Conservation (phyloP, 2,888 invertebrate genomes). For the Tachystola acroxantha region DNA sequence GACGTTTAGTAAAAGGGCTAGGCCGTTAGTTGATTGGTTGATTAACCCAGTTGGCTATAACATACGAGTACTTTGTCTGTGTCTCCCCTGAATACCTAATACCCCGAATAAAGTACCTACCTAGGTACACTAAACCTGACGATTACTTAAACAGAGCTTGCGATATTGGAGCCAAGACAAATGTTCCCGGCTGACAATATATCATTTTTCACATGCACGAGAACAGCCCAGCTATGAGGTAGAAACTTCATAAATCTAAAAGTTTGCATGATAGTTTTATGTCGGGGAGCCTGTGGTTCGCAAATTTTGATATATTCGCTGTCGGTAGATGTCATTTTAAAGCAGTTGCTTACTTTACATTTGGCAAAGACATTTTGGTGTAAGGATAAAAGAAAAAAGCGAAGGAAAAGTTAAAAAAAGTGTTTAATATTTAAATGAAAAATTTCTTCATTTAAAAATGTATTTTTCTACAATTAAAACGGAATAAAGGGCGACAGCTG, state of each 20-base stretch:
- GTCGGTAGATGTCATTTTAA: constrained; percentile 1
- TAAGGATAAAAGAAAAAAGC: background rate
- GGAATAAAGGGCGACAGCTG: background rate
- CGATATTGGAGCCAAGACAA: constrained; percentile 31
- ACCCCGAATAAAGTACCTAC: no score
- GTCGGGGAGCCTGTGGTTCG: constrained; percentile 37
- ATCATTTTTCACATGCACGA: constrained; percentile 41
- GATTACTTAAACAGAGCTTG: background rate
- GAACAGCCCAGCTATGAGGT: constrained; percentile 27
- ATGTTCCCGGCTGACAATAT: constrained; percentile 37
- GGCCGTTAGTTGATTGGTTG: no score
- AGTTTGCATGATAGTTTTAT: constrained; percentile 50
- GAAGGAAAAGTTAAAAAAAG: background rate
- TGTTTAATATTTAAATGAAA: background rate
- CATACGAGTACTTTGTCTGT: no score
- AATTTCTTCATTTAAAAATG: background rate
- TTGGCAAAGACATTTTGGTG: constrained; percentile 1
- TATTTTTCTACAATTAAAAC: constrained; percentile 1
- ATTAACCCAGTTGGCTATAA: no score
- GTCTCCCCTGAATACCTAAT: no score
- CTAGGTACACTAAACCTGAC: background rate
- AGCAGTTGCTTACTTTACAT: constrained; percentile 2
- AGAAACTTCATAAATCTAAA: constrained; percentile 54
- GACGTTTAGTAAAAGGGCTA: no score
- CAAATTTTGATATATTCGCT: constrained; percentile 35